Conservation (phyloP, 2,797 vertebrate species). For the Odontamblyopus lacepedii region DNA sequence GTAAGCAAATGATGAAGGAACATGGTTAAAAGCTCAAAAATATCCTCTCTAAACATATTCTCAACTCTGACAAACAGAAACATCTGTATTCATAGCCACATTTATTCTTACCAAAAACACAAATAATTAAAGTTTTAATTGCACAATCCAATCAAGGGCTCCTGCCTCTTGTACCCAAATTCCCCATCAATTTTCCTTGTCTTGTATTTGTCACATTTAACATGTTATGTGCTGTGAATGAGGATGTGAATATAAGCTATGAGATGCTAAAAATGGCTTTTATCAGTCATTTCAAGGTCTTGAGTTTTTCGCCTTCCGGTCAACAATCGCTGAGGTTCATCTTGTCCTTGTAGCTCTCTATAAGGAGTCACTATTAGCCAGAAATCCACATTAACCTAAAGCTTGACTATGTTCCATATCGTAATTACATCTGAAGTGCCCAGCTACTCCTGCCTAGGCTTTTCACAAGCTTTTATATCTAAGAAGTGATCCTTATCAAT, state of each 20-base stretch:
- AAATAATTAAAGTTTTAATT: background rate
- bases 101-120: background rate
- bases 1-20: no score
- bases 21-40: no score
- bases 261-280: conserved; percentile 5
- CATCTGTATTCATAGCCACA: no score
- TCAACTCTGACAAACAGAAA: no score
- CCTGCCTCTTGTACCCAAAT: conserved; percentile 4
- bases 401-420: conserved; percentile 36
- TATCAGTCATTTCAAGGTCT: background rate
- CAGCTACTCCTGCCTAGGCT: conserved; percentile 19
- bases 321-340: background rate
- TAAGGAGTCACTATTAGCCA: conserved; percentile 10
- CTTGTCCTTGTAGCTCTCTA: conserved; percentile 10
- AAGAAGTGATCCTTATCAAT: conserved; percentile 42
- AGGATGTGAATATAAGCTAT: conserved; percentile 24
- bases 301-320: conserved; percentile 14
- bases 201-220: conserved; percentile 20
- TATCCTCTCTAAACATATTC: no score
- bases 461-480: conserved; percentile 21
- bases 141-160: background rate
- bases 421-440: conserved; percentile 47
- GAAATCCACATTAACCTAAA: conserved; percentile 21
- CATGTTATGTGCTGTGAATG: conserved; percentile 34
- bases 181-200: conserved; percentile 17